These are phyloP conservation scores for Callipepla squamata DNA, from an alignment of 2,113 vertebrate species.

Conservation along the genomic window DNA sequence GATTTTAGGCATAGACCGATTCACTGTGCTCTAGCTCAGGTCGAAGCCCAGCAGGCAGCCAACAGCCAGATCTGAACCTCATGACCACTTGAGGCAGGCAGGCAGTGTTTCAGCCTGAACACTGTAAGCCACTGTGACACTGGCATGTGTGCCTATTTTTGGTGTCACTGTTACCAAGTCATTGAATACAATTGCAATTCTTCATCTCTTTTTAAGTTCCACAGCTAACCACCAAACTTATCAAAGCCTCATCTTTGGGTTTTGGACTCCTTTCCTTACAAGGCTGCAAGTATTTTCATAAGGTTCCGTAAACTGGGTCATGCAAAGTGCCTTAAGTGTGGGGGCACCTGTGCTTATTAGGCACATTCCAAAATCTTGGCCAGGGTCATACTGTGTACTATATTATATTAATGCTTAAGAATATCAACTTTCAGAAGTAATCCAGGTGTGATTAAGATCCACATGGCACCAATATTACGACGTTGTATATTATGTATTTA, in stretches of 20 bases:
- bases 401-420: background rate
- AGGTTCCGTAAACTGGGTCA: background rate
- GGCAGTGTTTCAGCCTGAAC: background rate
- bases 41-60: background rate
- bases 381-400: background rate
- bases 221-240: background rate
- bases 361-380: background rate
- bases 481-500: background rate
- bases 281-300: background rate
- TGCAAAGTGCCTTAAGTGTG: background rate
- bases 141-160: background rate
- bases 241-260: background rate
- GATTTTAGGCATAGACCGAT: background rate
- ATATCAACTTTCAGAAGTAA: background rate
- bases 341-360: background rate
- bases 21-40: background rate
- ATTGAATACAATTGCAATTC: background rate
- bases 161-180: background rate
- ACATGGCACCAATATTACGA: background rate
- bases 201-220: background rate
- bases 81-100: background rate
- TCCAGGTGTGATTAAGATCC: background rate
- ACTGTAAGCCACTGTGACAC: background rate
- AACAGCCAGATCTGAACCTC: slow-evolving; percentile 1
- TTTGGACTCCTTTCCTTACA: background rate